Percentiles rank a stretch among this genome's conserved stretches.
Evolutionary conservation across 53 echinoderm and acorn worm species (phyloP).

Genomic region (Echinometra lucunter): DNA sequence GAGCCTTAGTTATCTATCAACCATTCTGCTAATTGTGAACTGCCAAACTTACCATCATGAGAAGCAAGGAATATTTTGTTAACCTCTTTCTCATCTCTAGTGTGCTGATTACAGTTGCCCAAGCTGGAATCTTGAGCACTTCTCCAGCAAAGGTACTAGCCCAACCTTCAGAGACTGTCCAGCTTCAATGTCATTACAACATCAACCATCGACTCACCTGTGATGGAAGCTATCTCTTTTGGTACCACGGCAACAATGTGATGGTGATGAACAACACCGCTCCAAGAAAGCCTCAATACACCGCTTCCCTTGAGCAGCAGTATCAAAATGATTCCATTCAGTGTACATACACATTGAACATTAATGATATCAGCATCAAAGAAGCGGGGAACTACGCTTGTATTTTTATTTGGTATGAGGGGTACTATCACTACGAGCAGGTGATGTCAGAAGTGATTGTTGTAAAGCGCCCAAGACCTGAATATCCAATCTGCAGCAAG

Average conservation of each 20-base stretch:
- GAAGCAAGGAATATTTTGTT: background rate
- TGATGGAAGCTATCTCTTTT: slow-evolving; percentile 66
- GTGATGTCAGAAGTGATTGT: slow-evolving; percentile 54
- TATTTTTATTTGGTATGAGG: slow-evolving; percentile 69
- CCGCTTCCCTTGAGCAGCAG: slow-evolving; percentile 44
- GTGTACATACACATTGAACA: slow-evolving; percentile 63
- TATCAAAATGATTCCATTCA: slow-evolving; percentile 38
- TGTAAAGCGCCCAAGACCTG: slow-evolving; percentile 23
- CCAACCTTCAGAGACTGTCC: slow-evolving; percentile 57
- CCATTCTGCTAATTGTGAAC: background rate
- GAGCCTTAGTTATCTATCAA: background rate
- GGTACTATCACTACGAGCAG: slow-evolving; percentile 65
- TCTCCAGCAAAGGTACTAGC: slow-evolving; percentile 55
- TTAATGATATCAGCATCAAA: slow-evolving; percentile 24
- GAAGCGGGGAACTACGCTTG: slow-evolving; percentile 63
- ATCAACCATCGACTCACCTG: slow-evolving; percentile 54
- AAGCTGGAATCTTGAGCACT: slow-evolving; percentile 61
- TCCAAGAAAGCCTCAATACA: slow-evolving; percentile 48
- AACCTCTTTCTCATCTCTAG: background rate
- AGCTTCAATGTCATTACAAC: slow-evolving; percentile 61
- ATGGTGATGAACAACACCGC: slow-evolving; percentile 69
- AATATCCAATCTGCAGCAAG: slow-evolving; percentile 59
- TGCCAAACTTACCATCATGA: background rate
- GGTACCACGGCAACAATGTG: slow-evolving; percentile 65
- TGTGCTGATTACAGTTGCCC: background rate